Percentiles rank a stretch among this genome's conserved stretches.
Conservation (phyloP, 2,888 invertebrate genomes). For the Neria commutata region DNA sequence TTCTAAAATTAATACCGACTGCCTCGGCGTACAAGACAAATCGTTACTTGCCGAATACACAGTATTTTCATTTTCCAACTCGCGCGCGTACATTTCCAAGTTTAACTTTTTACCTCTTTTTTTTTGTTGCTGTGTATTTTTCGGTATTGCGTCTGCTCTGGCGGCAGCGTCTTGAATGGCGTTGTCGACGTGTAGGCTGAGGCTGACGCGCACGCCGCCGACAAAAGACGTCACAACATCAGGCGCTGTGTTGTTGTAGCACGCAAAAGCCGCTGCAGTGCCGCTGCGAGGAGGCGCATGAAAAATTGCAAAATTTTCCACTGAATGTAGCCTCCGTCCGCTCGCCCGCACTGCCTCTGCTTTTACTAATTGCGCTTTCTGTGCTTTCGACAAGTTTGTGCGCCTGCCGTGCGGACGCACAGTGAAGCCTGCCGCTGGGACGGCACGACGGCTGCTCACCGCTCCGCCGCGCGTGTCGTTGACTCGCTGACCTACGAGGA, state of each 20-base stretch:
- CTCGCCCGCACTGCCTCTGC: background rate
- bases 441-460: background rate
- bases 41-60: background rate
- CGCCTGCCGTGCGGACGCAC: background rate
- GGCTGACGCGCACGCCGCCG: background rate
- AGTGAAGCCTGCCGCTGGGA: background rate
- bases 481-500: slow-evolving; percentile 4
- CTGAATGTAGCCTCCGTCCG: no score
- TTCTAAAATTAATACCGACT: background rate
- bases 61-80: background rate
- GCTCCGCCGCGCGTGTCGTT: background rate
- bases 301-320: background rate
- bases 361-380: background rate
- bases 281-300: background rate
- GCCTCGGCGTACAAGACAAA: background rate
- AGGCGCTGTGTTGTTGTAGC: background rate
- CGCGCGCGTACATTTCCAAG: background rate
- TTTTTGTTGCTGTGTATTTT: background rate
- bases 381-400: background rate
- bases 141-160: background rate
- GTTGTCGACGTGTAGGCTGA: background rate
- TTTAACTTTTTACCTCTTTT: background rate
- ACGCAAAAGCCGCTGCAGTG: background rate
- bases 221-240: background rate
- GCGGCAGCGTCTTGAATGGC: background rate